A percentile compares a stretch with the other conserved stretches of the same genome.
Evolutionary conservation across 2,797 vertebrate genomes (phyloP).

Genomic region (Scomberomorus guttatus): DNA sequence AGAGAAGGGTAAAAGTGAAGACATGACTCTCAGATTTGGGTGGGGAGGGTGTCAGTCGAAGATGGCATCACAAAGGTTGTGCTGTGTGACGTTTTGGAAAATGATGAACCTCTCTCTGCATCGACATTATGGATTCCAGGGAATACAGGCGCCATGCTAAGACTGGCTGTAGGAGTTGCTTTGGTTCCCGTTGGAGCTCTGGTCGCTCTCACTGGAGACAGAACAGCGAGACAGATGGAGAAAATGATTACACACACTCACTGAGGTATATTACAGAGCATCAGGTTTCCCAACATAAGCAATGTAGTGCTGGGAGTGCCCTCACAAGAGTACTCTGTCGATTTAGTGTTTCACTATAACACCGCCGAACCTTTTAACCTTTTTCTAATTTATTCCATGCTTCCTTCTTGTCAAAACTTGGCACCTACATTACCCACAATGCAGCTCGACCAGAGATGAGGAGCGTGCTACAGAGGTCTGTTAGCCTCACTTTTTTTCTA

Average conservation of each 20-base stretch:
- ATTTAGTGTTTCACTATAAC: no score
- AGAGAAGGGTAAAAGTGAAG: constrained; percentile 31
- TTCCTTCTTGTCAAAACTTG: no score
- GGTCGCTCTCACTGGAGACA: constrained; percentile 93
- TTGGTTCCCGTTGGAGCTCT: constrained; percentile 99
- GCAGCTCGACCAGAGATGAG: no score
- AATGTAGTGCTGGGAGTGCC: no score
- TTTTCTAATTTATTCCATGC: no score
- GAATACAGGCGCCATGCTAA: constrained; percentile 75
- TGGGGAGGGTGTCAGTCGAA: constrained; percentile 1
- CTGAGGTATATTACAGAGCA: neutral
- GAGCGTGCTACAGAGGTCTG: no score
- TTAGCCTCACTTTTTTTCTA: no score
- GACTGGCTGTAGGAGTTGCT: constrained; percentile 98
- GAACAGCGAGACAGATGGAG: constrained; percentile 9
- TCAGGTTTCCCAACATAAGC: neutral
- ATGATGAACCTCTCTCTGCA: constrained; percentile 18
- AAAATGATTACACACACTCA: neutral
- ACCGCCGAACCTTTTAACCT: no score
- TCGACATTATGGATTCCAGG: constrained; percentile 24
- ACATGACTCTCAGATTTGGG: constrained; percentile 9
- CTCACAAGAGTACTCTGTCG: no score
- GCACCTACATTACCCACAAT: no score
- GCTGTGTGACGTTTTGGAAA: constrained; percentile 9
- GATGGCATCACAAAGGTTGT: constrained; percentile 33